These are phyloP conservation scores for Lasiurus borealis DNA, from an alignment of 2,113 vertebrate species.

Conservation along the genomic window DNA sequence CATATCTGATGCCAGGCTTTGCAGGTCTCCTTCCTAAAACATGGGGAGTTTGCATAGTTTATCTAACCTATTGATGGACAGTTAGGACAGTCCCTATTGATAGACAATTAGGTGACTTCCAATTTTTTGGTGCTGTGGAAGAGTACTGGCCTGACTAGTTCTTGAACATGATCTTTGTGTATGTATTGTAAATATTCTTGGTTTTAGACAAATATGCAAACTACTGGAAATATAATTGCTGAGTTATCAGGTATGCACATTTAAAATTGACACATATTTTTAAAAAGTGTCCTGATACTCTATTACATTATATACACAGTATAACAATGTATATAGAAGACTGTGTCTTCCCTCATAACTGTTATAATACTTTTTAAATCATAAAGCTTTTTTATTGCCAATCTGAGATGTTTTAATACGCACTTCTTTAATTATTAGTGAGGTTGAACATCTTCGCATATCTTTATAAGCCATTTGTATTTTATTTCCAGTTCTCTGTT, in stretches of 20 bases:
- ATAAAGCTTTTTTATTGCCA: not conserved
- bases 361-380: not conserved
- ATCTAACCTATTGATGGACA: not conserved
- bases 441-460: constrained; percentile 1
- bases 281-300: not conserved
- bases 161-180: not conserved
- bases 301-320: not conserved
- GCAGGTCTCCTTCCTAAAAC: not conserved
- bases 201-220: not conserved
- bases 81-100: not conserved
- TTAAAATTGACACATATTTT: constrained; percentile 3
- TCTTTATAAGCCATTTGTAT: not conserved
- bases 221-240: not conserved
- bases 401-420: not conserved
- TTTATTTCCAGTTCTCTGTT: constrained; percentile 27
- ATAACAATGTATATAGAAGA: not conserved
- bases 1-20: not conserved
- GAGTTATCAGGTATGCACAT: not conserved
- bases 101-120: not conserved
- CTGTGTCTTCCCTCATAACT: not conserved
- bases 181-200: not conserved
- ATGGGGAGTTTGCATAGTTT: not conserved
- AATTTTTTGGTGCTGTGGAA: not conserved
- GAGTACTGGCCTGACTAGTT: not conserved
- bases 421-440: too few species aligned